Evolutionary conservation across 2,113 vertebrate species (phyloP).

Genomic region (Cygnus atratus): DNA sequence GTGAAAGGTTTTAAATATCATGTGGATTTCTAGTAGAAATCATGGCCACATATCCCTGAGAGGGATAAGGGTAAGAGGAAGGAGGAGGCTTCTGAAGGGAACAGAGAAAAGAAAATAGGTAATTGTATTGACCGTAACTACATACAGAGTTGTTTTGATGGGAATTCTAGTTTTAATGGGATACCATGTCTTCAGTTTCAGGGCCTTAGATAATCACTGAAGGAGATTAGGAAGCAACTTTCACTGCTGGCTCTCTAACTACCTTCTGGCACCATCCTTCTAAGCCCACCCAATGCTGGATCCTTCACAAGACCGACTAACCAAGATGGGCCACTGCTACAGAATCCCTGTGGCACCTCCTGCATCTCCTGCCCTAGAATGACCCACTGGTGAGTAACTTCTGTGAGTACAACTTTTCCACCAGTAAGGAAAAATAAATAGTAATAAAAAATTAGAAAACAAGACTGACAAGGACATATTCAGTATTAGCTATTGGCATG

Average conservation of each 20-base stretch:
- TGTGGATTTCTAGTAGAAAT: background rate
- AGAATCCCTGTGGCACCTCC: background rate
- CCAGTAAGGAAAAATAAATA: background rate
- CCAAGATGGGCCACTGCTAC: fast-evolving
- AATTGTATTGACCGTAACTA: background rate
- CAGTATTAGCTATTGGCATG: background rate
- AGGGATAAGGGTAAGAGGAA: background rate
- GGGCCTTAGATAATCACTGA: background rate
- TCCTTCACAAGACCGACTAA: background rate
- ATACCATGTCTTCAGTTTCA: background rate
- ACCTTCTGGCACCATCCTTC: background rate
- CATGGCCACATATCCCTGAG: background rate
- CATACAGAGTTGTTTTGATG: background rate
- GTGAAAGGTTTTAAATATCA: background rate
- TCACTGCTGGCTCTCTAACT: background rate
- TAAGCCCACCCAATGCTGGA: background rate
- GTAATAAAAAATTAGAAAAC: background rate
- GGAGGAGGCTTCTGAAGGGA: background rate
- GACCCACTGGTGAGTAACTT: background rate
- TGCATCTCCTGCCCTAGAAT: background rate
- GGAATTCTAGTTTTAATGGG: conserved; percentile 7
- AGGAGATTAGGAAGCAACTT: background rate
- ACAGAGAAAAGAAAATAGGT: background rate
- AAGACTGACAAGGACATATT: background rate
- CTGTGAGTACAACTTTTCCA: background rate